These are phyloP conservation scores for Amniataba percoides DNA, from an alignment of 2,797 vertebrate species.

Conservation along the genomic window DNA sequence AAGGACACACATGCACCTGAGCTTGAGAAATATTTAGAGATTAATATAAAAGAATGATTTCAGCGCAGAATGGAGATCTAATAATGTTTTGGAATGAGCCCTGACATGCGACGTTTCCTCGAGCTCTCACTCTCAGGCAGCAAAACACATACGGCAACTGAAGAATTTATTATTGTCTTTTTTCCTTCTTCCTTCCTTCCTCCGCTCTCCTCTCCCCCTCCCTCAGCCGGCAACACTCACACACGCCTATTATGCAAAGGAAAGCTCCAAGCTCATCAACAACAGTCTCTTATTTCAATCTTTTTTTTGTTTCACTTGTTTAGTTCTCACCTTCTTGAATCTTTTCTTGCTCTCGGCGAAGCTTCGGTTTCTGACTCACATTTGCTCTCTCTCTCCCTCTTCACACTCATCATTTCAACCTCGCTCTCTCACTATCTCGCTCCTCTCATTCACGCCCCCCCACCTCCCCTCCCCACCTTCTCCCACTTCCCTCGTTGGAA, in stretches of 20 bases:
- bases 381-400: not conserved
- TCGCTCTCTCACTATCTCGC: not conserved
- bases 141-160: not conserved
- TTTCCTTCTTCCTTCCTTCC: slow-evolving; percentile 17
- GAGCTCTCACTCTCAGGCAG: not conserved
- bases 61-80: not conserved
- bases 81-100: slow-evolving; percentile 15
- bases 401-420: slow-evolving; percentile 4
- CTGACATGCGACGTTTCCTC: not conserved
- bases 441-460: not conserved
- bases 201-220: too few relatives aligned
- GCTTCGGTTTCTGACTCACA: not conserved
- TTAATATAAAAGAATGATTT: slow-evolving; percentile 1
- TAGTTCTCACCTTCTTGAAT: not conserved
- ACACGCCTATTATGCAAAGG: not conserved
- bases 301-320: not conserved
- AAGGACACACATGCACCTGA: not conserved
- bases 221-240: not conserved
- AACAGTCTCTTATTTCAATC: not conserved
- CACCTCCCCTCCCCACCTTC: fast-evolving
- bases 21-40: slow-evolving; percentile 15
- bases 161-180: not conserved
- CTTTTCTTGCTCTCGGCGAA: not conserved
- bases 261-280: slow-evolving; percentile 25
- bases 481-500: slow-evolving; percentile 13